Evolutionary conservation across 2,888 invertebrate genomes (phyloP), one percentile per base, ranked within the genome.

Genomic region (Brenthis hecate): DNA sequence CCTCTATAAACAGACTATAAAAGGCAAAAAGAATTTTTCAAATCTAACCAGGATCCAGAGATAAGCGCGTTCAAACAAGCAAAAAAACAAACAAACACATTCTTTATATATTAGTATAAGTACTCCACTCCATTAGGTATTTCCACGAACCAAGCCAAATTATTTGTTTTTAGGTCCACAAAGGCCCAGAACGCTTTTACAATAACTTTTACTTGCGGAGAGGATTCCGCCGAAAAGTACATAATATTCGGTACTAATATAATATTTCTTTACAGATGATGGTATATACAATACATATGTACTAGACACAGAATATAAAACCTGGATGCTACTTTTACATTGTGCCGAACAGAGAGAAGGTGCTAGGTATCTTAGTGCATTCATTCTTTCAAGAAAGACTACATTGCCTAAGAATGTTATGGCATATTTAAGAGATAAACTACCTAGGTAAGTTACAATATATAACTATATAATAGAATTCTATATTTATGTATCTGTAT

Each of bases 201-300:
- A 13, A 19, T 0, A 56, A 6, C 3, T 56, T 23, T 14, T 55
- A 23, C 11, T 55, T 28, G 5, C 28, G 23, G 19, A 23, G 2
- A 14, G 13, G 4, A 28, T 13, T 28, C 0, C 13, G 19, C 2
- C 11, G 6, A 13, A 23, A 23, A 55, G 28, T 55, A 16, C 0
- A 13, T 51, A 1, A 36, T 43, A 43, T 43, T 11, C 0, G 2
- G 11, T 43, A 43, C 8, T 19, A 50, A 50, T n/a, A 13, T 13
- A 5, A 28, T 19, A 16, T 36, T 71, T 76, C 66, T 72, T 88
- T 89, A 51, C 84, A 97, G 97, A 97, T 86, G 97, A 97, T 86
- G 97, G 97, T 13, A 94, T 97, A 73, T 98, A 98, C 89, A 97
- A 97, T 81, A 97, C 97, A 0, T 97, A 96, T 82, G 95, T 97